Evolutionary conservation across 2,113 vertebrate genomes (phyloP).

Genomic region (Zapornia atra): DNA sequence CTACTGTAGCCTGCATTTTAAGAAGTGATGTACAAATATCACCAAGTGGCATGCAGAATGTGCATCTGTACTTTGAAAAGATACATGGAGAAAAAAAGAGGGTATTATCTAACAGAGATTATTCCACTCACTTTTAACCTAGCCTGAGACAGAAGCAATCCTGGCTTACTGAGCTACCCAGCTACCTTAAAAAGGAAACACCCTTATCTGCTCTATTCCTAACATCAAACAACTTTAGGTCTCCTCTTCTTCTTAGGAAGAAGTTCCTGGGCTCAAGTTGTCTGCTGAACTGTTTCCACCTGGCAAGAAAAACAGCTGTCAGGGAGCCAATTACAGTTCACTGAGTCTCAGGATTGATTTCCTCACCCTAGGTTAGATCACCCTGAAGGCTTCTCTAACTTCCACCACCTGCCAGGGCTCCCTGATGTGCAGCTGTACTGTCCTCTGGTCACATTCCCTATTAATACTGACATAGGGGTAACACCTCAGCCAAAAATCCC

Average conservation of each 20-base stretch:
- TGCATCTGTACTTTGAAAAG: not conserved
- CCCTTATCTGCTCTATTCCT: not conserved
- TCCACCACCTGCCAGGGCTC: not conserved
- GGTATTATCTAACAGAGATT: not conserved
- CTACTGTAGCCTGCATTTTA: not conserved
- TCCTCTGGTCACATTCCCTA: not conserved
- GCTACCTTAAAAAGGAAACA: not conserved
- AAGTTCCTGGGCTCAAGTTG: not conserved
- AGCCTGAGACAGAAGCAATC: not conserved
- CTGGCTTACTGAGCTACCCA: not conserved
- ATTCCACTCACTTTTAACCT: not conserved
- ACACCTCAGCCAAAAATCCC: rapidly evolving
- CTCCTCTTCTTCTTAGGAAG: not conserved
- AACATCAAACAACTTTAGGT: not conserved
- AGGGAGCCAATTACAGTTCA: not conserved
- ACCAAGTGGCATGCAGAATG: not conserved
- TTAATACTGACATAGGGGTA: not conserved
- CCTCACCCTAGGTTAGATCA: not conserved
- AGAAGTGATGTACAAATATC: not conserved
- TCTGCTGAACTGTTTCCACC: conserved; percentile 26
- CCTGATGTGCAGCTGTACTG: not conserved
- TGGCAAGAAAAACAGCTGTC: conserved; percentile 1
- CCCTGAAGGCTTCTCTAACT: not conserved
- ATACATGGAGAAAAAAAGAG: not conserved
- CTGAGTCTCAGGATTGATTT: not conserved